phyloP scores from a whole-genome alignment of 2,797 vertebrate genomes.

The Knipowitschia caucasica region DNA sequence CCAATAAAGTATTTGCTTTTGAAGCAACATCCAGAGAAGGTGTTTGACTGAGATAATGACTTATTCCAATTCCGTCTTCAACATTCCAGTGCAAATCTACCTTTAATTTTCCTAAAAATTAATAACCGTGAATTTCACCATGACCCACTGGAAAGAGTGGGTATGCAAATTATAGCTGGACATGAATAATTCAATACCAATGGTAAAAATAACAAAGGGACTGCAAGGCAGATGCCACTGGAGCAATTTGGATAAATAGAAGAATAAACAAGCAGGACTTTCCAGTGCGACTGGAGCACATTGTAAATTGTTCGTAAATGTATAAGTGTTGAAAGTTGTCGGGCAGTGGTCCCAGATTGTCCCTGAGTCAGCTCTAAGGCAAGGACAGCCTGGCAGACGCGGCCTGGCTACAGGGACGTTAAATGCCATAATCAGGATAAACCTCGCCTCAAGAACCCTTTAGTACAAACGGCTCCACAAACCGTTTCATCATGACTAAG shows the following conservation, averaged over 20 bases:
- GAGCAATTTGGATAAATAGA: conserved; percentile 16
- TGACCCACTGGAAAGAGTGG: conserved; percentile 11
- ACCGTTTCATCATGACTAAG: background rate
- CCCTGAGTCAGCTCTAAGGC: conserved; percentile 53
- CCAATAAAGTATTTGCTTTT: conserved; percentile 57
- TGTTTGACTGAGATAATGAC: conserved; percentile 69
- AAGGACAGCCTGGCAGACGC: conserved; percentile 32
- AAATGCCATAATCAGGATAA: conserved; percentile 16
- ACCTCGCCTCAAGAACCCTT: background rate
- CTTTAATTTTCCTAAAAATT: conserved; percentile 10
- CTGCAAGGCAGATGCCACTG: conserved; percentile 26
- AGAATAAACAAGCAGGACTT: conserved; percentile 23
- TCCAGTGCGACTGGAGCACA: conserved; percentile 39
- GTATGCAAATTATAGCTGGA: conserved; percentile 24
- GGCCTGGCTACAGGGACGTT: conserved; percentile 23
- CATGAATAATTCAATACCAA: conserved; percentile 41
- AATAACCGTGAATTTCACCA: conserved; percentile 31
- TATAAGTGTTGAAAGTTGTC: conserved; percentile 28
- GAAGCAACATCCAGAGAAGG: conserved; percentile 60
- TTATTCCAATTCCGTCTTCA: conserved; percentile 52
- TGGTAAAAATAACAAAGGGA: conserved; percentile 28
- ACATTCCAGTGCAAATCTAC: conserved; percentile 20
- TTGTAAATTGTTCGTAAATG: conserved; percentile 49
- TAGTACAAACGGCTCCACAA: background rate
- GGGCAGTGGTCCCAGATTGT: conserved; percentile 39